Evolutionary conservation across 2,797 vertebrate species (phyloP).

Genomic region (Lacerta bilineata): DNA sequence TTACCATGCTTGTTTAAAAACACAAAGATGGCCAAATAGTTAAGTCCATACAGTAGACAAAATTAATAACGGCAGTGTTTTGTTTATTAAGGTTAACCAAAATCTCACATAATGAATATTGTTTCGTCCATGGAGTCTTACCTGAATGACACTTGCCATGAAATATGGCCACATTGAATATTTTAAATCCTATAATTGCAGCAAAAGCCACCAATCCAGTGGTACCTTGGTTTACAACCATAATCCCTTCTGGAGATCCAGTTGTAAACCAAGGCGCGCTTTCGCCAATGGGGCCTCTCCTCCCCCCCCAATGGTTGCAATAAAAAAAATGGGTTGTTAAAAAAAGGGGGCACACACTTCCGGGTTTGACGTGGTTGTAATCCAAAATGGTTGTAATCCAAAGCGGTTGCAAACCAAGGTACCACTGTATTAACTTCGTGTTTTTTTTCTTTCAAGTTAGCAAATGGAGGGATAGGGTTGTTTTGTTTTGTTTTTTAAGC

Average conservation of each 20-base stretch:
- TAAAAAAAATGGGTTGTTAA: too few relatives aligned
- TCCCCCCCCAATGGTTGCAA: too few relatives aligned
- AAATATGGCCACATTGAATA: conserved; percentile 12
- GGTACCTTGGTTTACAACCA: too few relatives aligned
- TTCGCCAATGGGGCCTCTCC: too few relatives aligned
- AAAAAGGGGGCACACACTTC: too few relatives aligned
- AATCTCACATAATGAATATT: background rate
- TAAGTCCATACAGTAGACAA: too few relatives aligned
- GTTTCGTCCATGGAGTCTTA: background rate
- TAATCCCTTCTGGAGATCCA: too few relatives aligned
- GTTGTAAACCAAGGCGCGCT: too few relatives aligned
- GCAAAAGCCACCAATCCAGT: background rate
- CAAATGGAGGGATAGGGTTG: fast-evolving
- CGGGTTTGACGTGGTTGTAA: too few relatives aligned
- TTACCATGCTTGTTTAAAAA: background rate
- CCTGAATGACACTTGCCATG: background rate
- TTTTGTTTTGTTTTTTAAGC: background rate
- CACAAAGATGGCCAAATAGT: background rate
- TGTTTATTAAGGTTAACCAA: background rate
- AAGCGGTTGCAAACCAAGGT: too few relatives aligned
- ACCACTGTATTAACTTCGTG: background rate
- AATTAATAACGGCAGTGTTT: background rate
- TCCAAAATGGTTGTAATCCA: too few relatives aligned
- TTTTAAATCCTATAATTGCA: fast-evolving
- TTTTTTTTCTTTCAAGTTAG: background rate